phyloP scores from a whole-genome alignment of 2,797 vertebrate species.

The Poecilia gillii region DNA sequence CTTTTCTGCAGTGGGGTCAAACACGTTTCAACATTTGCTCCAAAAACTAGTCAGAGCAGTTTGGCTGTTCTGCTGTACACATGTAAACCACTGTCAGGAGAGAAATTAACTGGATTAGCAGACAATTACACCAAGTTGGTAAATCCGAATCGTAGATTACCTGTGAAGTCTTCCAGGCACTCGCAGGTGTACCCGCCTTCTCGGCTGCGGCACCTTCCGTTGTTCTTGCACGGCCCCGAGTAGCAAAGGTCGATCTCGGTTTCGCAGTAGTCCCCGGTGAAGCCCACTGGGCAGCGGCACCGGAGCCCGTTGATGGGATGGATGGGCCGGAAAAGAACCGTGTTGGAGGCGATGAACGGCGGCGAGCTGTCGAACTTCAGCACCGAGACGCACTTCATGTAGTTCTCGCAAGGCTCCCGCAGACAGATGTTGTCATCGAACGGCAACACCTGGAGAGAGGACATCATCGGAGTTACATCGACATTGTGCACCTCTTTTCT shows the following conservation, averaged over 20 bases:
- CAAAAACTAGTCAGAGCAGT: conserved; percentile 48
- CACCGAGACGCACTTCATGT: conserved; percentile 99
- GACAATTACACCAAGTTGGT: too few relatives aligned
- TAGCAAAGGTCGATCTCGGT: conserved; percentile 98
- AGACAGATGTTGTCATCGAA: conserved; percentile 99
- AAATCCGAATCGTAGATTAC: conserved; percentile 72
- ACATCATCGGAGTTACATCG: not conserved
- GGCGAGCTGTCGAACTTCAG: conserved; percentile 96
- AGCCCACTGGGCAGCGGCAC: conserved; percentile 93
- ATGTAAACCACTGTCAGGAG: conserved; percentile 35
- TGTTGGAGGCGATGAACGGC: conserved; percentile 93
- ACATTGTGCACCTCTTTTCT: not conserved
- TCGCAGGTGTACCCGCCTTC: conserved; percentile 97
- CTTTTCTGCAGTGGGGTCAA: conserved; percentile 46
- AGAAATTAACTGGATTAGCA: not conserved
- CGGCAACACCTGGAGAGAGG: conserved; percentile 84
- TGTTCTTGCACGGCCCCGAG: conserved; percentile 90
- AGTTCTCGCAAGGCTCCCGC: conserved; percentile 98
- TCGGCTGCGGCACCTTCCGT: conserved; percentile 90
- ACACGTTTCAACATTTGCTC: conserved; percentile 49
- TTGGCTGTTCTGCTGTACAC: conserved; percentile 30
- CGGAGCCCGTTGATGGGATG: conserved; percentile 95
- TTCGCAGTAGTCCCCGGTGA: conserved; percentile 96
- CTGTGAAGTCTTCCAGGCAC: conserved; percentile 92
- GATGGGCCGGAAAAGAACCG: conserved; percentile 95